Percentiles rank a stretch among this genome's conserved stretches.
These are phyloP conservation scores for Keiferia lycopersicella DNA, from an alignment of 2,888 invertebrate genomes.

Conservation along the genomic window DNA sequence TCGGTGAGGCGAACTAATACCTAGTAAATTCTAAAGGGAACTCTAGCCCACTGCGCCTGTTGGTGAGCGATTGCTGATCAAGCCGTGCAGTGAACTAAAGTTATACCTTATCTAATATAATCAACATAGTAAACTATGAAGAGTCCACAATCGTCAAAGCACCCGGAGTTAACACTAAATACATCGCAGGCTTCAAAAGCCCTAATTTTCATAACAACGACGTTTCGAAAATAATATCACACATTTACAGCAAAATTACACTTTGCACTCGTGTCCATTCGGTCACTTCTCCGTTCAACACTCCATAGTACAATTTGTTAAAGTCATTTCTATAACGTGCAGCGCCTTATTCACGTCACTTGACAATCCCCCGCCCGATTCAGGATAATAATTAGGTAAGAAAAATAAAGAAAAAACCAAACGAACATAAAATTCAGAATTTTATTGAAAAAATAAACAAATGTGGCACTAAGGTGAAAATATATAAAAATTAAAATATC, in stretches of 20 bases:
- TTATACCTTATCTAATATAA: slow-evolving; percentile 68
- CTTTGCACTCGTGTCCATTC: slow-evolving; percentile 69
- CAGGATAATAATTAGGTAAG: slow-evolving; percentile 24
- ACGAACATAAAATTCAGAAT: slow-evolving; percentile 52
- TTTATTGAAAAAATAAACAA: slow-evolving; percentile 64
- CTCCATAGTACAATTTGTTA: slow-evolving; percentile 49
- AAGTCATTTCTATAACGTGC: slow-evolving; percentile 66
- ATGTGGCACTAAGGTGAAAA: slow-evolving; percentile 53
- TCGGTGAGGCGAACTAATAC: slow-evolving; percentile 69
- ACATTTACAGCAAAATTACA: slow-evolving; percentile 75
- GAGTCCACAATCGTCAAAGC: slow-evolving; percentile 80
- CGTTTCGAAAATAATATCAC: slow-evolving; percentile 77
- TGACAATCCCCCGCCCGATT: slow-evolving; percentile 70
- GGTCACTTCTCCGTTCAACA: slow-evolving; percentile 38
- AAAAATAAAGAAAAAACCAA: slow-evolving; percentile 49
- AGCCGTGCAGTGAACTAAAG: slow-evolving; percentile 52
- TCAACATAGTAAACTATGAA: slow-evolving; percentile 72
- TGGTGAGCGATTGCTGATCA: neutral
- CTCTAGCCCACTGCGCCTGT: slow-evolving; percentile 56
- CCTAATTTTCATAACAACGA: slow-evolving; percentile 64
- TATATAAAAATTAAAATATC: slow-evolving; percentile 2
- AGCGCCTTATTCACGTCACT: slow-evolving; percentile 76
- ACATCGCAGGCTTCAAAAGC: slow-evolving; percentile 78
- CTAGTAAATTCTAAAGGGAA: slow-evolving; percentile 74
- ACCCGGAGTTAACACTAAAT: slow-evolving; percentile 79